Conservation (phyloP, 2,888 invertebrate genomes). For the Aethes cnicana region DNA sequence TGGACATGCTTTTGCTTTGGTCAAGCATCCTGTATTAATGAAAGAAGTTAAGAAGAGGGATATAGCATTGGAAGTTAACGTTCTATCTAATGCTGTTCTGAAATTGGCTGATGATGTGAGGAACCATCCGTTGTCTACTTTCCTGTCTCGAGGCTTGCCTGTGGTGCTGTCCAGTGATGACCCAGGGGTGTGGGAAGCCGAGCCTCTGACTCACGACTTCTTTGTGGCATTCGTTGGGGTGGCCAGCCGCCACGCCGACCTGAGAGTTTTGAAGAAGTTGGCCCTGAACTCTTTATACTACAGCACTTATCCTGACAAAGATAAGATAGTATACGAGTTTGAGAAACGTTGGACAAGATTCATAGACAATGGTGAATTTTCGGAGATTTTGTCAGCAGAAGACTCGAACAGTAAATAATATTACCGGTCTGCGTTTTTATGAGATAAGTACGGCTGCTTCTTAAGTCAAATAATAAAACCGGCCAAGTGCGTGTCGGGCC, state of each 20-base stretch:
- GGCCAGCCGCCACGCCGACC: constrained; percentile 86
- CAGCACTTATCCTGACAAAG: constrained; percentile 80
- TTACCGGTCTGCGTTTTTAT: too few relatives aligned
- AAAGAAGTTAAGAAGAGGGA: constrained; percentile 80
- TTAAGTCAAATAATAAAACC: too few relatives aligned
- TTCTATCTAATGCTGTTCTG: constrained; percentile 90
- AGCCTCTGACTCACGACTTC: constrained; percentile 89
- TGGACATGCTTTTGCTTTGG: constrained; percentile 89
- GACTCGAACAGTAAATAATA: too few relatives aligned
- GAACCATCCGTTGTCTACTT: constrained; percentile 87
- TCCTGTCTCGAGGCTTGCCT: constrained; percentile 86
- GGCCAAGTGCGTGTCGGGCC: too few relatives aligned
- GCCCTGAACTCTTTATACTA: constrained; percentile 88
- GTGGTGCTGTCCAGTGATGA: constrained; percentile 91
- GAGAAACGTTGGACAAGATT: constrained; percentile 69
- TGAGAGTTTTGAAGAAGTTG: constrained; percentile 87
- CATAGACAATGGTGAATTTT: constrained; percentile 48
- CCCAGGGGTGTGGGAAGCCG: constrained; percentile 88
- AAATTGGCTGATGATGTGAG: constrained; percentile 86
- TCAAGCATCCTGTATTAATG: constrained; percentile 87
- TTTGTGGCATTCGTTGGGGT: constrained; percentile 90
- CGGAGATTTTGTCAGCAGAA: too few relatives aligned
- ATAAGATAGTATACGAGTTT: constrained; percentile 61
- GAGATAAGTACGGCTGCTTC: too few relatives aligned
- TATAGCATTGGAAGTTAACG: constrained; percentile 89